A percentile compares a stretch with the other conserved stretches of the same genome.
These are phyloP conservation scores for Oncorhynchus nerka DNA, from an alignment of 2,113 vertebrate genomes.

Conservation along the genomic window DNA sequence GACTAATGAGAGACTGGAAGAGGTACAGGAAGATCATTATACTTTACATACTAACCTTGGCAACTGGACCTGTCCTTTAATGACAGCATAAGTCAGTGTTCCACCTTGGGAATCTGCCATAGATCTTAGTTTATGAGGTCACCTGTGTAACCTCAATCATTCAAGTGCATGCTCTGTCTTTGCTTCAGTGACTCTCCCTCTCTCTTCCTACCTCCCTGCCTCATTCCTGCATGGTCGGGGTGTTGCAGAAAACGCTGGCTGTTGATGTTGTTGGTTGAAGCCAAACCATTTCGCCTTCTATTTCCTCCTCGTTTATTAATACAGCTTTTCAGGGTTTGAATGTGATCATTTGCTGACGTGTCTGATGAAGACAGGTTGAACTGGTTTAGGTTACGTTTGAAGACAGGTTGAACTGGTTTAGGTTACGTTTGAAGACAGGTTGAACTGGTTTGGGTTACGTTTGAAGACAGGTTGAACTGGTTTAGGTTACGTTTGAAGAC, in stretches of 20 bases:
- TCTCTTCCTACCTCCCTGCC: background rate
- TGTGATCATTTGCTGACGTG: no score
- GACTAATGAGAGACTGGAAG: slow-evolving; percentile 76
- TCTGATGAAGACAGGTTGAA: no score
- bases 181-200: slow-evolving; percentile 65
- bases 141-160: slow-evolving; percentile 79
- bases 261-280: background rate
- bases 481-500: no score
- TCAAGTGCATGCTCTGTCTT: slow-evolving; percentile 76
- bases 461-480: no score
- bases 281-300: background rate
- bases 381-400: no score
- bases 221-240: background rate
- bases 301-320: background rate
- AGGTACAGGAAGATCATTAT: slow-evolving; percentile 71
- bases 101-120: slow-evolving; percentile 81
- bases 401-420: no score
- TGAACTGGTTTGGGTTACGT: no score
- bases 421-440: no score
- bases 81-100: slow-evolving; percentile 81
- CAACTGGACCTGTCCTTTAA: slow-evolving; percentile 78
- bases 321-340: background rate
- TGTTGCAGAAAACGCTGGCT: slow-evolving; percentile 46
- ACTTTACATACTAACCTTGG: slow-evolving; percentile 84
- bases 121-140: slow-evolving; percentile 81